These are phyloP conservation scores for Drosophila quinaria DNA, from an alignment of 2,888 invertebrate species.

Conservation along the genomic window DNA sequence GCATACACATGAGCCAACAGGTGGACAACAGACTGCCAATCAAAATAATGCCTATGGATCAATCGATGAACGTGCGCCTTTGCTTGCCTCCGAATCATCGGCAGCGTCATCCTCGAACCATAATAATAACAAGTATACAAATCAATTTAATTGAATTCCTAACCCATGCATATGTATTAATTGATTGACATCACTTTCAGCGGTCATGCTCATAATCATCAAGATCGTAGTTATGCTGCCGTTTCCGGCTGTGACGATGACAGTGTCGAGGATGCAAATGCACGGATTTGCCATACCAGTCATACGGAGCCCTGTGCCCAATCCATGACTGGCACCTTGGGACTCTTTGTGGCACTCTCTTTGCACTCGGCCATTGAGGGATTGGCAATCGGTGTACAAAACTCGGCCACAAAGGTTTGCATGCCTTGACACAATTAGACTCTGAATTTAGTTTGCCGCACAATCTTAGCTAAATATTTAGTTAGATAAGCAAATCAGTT, in stretches of 20 bases:
- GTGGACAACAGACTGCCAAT: conserved; percentile 6
- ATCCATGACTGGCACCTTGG: conserved; percentile 88
- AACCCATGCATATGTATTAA: neutral
- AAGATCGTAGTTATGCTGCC: conserved; percentile 7
- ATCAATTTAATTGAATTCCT: neutral
- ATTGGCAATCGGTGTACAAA: conserved; percentile 92
- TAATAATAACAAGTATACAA: conserved; percentile 34
- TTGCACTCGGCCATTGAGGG: conserved; percentile 93
- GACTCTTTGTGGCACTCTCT: conserved; percentile 90
- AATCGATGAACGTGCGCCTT: conserved; percentile 63
- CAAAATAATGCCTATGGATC: conserved; percentile 71
- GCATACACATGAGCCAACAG: conserved; percentile 63
- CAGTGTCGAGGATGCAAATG: conserved; percentile 79
- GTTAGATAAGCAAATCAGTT: conserved; percentile 49
- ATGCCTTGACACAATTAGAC: conserved; percentile 38
- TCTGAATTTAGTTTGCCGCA: conserved; percentile 24
- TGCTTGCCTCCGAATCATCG: conserved; percentile 22
- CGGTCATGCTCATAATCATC: conserved; percentile 42
- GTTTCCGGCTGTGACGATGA: conserved; percentile 66
- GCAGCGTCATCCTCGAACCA: neutral
- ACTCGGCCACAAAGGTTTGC: conserved; percentile 88
- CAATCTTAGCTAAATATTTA: conserved; percentile 65
- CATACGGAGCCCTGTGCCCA: conserved; percentile 89
- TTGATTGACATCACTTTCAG: conserved; percentile 28
- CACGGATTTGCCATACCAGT: conserved; percentile 88